Evolutionary conservation across 2,888 invertebrate species (phyloP), one percentile per base, ranked within the genome.

Genomic region (Agonopterix heracliana): DNA sequence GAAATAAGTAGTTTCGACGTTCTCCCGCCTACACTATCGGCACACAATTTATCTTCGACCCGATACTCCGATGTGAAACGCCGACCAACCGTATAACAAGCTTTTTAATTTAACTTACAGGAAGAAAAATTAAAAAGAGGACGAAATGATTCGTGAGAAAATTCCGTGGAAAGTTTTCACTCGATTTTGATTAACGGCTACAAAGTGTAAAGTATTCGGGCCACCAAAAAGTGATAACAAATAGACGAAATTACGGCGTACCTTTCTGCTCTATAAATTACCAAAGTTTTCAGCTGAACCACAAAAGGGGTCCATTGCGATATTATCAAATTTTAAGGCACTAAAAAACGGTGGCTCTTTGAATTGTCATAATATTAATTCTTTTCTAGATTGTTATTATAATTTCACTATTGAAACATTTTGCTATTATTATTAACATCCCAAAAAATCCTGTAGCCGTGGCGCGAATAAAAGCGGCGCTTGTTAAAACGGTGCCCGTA

Each of bases 141-240:
- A 12, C 5, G 11, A 40, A 38, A 12, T 26, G 13, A 12, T 7
- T 36, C 13, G 12, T 17, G 9, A 12, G 12, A 44, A 47, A 47
- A 10, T 13, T 34, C 35, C 45, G 11, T 10, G 1, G 34, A 44
- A 51, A 48, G 40, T 55, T 57, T 12, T 2, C 45, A 54, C 48
- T 11, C 44, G 47, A 34, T 42, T 44, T 44, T 51, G 51, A 51
- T 51, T 51, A 44, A 51, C 40, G 48, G 14, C 48, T 45, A 47
- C 47, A 47, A 47, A 47, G 36, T 45, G 47, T 55, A 44, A 51
- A 45, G 49, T 48, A 40, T 52, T 51, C 45, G 46, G 54, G 54
- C 52, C 45, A 26, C 49, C 50, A 46, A 54, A 52, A 50, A 51
- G 53, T 51, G 53, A 50, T 54, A 53, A 54, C 51, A 51, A 48